Evolutionary conservation across 2,888 invertebrate species (phyloP), one percentile per base, ranked within the genome.

Genomic region (Mesochorus sp.): DNA sequence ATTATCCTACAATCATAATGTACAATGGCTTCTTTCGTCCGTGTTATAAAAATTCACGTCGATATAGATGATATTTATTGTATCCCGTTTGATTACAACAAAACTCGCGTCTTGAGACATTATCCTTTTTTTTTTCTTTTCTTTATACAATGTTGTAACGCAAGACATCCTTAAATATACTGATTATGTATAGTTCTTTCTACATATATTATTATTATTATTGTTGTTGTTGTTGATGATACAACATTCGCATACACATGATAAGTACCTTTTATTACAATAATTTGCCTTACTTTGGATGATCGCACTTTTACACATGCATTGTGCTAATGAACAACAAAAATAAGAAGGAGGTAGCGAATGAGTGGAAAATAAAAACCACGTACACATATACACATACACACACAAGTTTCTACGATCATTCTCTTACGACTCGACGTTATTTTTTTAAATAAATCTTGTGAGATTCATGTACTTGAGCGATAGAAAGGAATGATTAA

Each of bases 381-480:
- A 49, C n/a, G n/a, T n/a, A n/a, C n/a, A n/a, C n/a, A n/a, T n/a
- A n/a, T n/a, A n/a, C n/a, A n/a, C n/a, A n/a, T n/a, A n/a, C n/a
- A n/a, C n/a, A 57, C 8, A 49, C 39, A 47, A 70, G 80, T 82
- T 81, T 85, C 79, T 80, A 81, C 68, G 49, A 74, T 72, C 76
- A 80, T 80, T 84, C n/a, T n/a, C 75, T 79, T 82, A 82, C 78
- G 59, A 78, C 70, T 75, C 78, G 81, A 77, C 73, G 39, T 82
- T 82, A 80, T 85, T 84, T 84, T 86, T 85, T 81, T 83, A 82
- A 83, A 64, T 24, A 19, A 64, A 57, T 68, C 34, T 59, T 82
- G 75, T 70, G 70, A 79, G 74, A 83, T 79, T 80, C 62, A 81
- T 85, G 81, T 86, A 85, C 42, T 76, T 37, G 53, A 73, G 49